A percentile compares a stretch with the other conserved stretches of the same genome.
Conservation (phyloP, 2,113 vertebrate genomes). For the Myotis brandtii region DNA sequence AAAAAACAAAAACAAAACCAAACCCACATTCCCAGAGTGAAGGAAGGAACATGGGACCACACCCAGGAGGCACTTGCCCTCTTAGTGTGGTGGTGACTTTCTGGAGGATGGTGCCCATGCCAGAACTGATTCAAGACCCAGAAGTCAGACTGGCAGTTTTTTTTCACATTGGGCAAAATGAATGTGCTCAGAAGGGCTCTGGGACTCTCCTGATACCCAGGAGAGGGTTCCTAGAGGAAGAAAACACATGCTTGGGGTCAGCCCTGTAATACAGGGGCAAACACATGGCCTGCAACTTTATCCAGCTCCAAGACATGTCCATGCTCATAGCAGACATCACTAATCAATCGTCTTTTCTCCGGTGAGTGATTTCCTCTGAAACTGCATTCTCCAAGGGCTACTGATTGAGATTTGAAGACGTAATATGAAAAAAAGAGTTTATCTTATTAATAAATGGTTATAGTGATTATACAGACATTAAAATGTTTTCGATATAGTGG, state of each 20-base stretch:
- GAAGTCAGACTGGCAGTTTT: not conserved
- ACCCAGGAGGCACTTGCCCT: not conserved
- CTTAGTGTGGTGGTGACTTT: not conserved
- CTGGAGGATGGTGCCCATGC: not conserved
- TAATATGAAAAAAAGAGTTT: not conserved
- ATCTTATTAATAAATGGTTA: not conserved
- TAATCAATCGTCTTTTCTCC: not conserved
- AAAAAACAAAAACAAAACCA: constrained; percentile 52
- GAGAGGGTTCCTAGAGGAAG: not conserved
- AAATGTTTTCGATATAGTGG: not conserved
- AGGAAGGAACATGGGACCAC: not conserved
- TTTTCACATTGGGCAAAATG: not conserved
- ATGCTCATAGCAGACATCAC: not conserved
- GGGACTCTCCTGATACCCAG: too few relatives aligned
- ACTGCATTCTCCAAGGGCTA: not conserved
- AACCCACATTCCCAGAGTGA: constrained; percentile 27
- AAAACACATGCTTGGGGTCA: not conserved
- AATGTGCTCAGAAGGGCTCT: not conserved
- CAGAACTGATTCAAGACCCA: not conserved
- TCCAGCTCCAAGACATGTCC: not conserved
- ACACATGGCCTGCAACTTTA: not conserved
- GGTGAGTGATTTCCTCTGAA: not conserved
- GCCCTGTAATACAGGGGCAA: not conserved
- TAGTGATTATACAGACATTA: not conserved
- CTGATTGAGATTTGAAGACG: not conserved